Evolutionary conservation across 2,888 invertebrate species (phyloP), one percentile per base, ranked within the genome.

Genomic region (Leptothorax acervorum): DNA sequence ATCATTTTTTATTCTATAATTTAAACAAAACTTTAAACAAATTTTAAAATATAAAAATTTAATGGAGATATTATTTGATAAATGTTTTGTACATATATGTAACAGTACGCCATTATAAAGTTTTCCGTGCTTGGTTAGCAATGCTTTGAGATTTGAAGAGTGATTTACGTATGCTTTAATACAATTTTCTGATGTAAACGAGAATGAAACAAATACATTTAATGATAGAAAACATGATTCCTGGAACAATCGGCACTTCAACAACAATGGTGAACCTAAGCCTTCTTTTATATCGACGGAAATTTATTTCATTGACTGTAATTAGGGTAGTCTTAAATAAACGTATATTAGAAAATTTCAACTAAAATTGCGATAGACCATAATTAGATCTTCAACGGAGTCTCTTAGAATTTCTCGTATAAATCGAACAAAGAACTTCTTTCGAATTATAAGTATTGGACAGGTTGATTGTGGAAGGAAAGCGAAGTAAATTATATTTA

Each of bases 341-440:
- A 12, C 11, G 42, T 9, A 53, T 70, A 53, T 70, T 45, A 68
- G n/a, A 57, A 68, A 55, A 68, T 70, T 76, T 53, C 8, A 28
- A 70, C n/a, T 55, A 18, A 76, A 75, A 35, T 51, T 62, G 42
- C 11, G 9, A 31, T 9, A 42, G 28, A 66, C 3, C 6, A 28
- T 70, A 57, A 78, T 48, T 57, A 70, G 3, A 79, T 60, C 48
- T 57, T 45, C 45, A 42, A 68, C 12, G 42, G 23, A 60, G 1
- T 2, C 15, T 66, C 9, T n/a, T 57, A n/a, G 8, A 45, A 57
- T 15, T 57, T 78, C 57, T 57, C 3, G 15, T 70, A 9, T 8
- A 9, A 62, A 55, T 68, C 31, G 12, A 11, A 31, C 11, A 31
- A 51, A 35, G 9, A 63, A 57, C 39, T 57, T 55, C 12, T 70